Conservation (phyloP, 2,888 invertebrate genomes). For the Ectobius pallidus region DNA sequence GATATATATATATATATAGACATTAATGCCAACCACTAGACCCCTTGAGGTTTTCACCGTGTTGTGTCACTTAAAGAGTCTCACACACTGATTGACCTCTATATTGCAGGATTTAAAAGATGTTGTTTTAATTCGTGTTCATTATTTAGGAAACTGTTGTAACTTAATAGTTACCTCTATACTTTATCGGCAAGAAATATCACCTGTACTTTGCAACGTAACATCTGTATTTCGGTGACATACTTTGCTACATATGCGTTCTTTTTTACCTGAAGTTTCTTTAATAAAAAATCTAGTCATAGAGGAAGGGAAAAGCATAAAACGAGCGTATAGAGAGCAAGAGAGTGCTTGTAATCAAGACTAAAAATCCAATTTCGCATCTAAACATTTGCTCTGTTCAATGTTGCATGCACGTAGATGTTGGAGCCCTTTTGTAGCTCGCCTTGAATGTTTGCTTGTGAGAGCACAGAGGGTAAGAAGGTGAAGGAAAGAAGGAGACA, state of each 20-base stretch:
- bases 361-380: constrained; percentile 33
- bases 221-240: too few relatives aligned
- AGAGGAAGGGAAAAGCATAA: not conserved
- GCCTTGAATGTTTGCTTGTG: not conserved
- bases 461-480: not conserved
- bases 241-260: not conserved
- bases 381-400: constrained; percentile 30
- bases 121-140: too few relatives aligned
- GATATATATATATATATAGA: too few relatives aligned
- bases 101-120: too few relatives aligned
- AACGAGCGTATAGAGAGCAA: not conserved
- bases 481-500: not conserved
- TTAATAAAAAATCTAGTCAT: constrained; percentile 1
- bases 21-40: too few relatives aligned
- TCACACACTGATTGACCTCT: too few relatives aligned
- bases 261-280: not conserved
- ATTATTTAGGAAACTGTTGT: too few relatives aligned
- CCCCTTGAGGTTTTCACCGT: too few relatives aligned
- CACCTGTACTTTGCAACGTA: too few relatives aligned
- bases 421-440: not conserved
- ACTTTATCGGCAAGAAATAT: too few relatives aligned
- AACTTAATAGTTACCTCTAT: too few relatives aligned
- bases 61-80: too few relatives aligned
- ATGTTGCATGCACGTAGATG: constrained; percentile 11
- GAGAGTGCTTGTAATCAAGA: not conserved